These are phyloP conservation scores for Ellobium chinense DNA, from an alignment of 2,888 invertebrate genomes.

Conservation along the genomic window DNA sequence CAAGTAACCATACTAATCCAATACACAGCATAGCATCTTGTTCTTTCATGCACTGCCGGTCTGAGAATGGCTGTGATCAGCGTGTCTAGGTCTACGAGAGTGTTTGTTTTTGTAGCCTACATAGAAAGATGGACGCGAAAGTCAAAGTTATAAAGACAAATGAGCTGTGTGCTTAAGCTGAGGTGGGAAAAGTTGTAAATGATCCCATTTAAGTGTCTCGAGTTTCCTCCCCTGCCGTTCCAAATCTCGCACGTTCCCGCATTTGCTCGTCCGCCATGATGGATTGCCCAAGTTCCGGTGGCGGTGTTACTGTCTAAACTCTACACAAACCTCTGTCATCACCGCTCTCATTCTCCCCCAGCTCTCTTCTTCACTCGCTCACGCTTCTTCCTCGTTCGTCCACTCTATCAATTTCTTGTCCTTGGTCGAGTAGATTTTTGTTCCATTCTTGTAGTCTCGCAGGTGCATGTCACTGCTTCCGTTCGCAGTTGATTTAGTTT, in stretches of 20 bases:
- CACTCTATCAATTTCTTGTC: slow-evolving; percentile 1
- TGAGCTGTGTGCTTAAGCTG: slow-evolving; percentile 2
- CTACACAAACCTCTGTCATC: not conserved
- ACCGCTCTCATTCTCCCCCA: not conserved
- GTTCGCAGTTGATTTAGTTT: too few relatives aligned
- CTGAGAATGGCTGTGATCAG: too few relatives aligned
- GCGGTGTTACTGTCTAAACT: not conserved
- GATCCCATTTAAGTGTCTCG: slow-evolving; percentile 26
- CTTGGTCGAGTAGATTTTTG: slow-evolving; percentile 5
- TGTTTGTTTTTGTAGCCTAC: too few relatives aligned
- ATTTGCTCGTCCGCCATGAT: slow-evolving; percentile 13
- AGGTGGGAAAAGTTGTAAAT: not conserved
- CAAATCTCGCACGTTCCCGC: slow-evolving; percentile 20
- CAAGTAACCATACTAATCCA: too few relatives aligned
- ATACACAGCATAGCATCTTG: too few relatives aligned
- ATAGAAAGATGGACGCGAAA: not conserved
- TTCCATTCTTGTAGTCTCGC: too few relatives aligned
- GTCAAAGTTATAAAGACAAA: slow-evolving; percentile 23
- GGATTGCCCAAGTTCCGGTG: slow-evolving; percentile 4
- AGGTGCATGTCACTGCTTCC: too few relatives aligned
- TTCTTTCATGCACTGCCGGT: too few relatives aligned
- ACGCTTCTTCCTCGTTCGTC: not conserved
- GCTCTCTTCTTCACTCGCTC: not conserved
- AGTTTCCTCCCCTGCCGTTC: not conserved
- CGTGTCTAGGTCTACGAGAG: too few relatives aligned